Evolutionary conservation across 2,113 vertebrate species (phyloP).

Genomic region (Columbina picui): DNA sequence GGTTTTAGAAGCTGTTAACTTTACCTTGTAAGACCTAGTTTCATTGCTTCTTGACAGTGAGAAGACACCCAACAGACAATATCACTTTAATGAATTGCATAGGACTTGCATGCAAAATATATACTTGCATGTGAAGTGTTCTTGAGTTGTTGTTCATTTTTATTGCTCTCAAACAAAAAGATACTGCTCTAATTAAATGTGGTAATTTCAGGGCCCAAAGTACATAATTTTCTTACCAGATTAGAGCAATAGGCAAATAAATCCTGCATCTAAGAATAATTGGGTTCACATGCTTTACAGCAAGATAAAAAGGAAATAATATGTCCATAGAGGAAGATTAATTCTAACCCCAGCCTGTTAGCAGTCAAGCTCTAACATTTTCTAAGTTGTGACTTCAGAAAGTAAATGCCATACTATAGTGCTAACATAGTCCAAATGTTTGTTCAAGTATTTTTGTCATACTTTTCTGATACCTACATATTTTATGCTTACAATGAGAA

Average conservation of each 20-base stretch:
- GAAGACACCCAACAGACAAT: not conserved
- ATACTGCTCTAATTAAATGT: not conserved
- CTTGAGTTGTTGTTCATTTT: not conserved
- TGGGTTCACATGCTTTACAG: not conserved
- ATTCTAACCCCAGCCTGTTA: not conserved
- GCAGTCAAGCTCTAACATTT: not conserved
- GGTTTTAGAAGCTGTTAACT: not conserved
- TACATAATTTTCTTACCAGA: not conserved
- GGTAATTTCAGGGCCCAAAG: not conserved
- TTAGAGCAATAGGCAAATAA: not conserved
- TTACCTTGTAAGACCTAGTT: not conserved
- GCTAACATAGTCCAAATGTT: not conserved
- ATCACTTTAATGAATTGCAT: not conserved
- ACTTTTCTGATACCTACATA: not conserved
- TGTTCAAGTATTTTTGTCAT: not conserved
- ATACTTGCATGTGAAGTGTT: not conserved
- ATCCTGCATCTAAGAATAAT: not conserved
- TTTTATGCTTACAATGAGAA: not conserved
- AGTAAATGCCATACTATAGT: not conserved
- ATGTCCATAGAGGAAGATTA: not conserved
- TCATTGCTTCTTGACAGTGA: not conserved
- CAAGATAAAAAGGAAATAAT: not conserved
- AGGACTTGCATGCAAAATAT: not conserved
- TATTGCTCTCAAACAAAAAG: not conserved
- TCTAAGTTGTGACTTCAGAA: not conserved